These are phyloP conservation scores for Monomorium pharaonis DNA, from an alignment of 1,140 invertebrate genomes.

Conservation along the genomic window DNA sequence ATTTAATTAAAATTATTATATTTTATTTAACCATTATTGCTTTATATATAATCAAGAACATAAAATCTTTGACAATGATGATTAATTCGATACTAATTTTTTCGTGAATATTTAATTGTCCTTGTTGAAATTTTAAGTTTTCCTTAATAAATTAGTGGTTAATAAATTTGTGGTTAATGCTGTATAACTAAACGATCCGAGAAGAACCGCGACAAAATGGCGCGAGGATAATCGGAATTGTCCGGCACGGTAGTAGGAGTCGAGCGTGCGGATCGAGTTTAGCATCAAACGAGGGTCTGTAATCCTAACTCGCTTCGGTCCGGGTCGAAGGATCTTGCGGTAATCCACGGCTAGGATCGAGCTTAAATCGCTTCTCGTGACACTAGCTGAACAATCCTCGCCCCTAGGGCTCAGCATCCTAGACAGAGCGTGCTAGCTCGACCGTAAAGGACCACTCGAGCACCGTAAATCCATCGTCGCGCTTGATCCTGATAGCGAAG, in stretches of 20 bases:
- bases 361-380: constrained; percentile 61
- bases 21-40: no score
- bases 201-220: constrained; percentile 51
- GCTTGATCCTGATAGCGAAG: constrained; percentile 61
- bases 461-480: constrained; percentile 61
- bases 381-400: constrained; percentile 59
- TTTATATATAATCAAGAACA: no score
- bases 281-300: constrained; percentile 58
- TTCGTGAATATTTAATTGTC: neutral
- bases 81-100: no score
- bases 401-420: constrained; percentile 46
- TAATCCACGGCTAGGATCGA: constrained; percentile 62
- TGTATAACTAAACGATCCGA: neutral
- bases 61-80: no score
- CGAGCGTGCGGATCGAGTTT: constrained; percentile 57
- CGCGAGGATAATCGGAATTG: constrained; percentile 47
- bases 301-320: constrained; percentile 58
- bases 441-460: constrained; percentile 60
- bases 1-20: no score
- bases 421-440: constrained; percentile 54
- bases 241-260: constrained; percentile 38
- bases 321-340: constrained; percentile 56
- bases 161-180: constrained; percentile 2
- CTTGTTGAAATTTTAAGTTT: neutral
- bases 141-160: neutral